Conservation (phyloP, 1,140 invertebrate genomes). For the Sitobion miscanthi region DNA sequence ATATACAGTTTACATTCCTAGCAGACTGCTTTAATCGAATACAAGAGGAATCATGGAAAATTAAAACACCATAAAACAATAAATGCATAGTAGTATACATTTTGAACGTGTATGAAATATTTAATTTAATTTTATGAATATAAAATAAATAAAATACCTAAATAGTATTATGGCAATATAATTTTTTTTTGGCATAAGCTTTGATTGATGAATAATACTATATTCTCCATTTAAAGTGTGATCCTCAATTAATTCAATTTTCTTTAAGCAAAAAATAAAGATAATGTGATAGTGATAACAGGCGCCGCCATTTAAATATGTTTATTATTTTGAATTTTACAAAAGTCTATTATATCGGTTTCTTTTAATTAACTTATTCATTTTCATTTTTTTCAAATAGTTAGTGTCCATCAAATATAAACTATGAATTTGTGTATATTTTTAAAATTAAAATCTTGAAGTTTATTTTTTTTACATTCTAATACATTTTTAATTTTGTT, state of each 20-base stretch:
- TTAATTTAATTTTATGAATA: not conserved
- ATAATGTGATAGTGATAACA: constrained; percentile 10
- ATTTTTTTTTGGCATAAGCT: not conserved
- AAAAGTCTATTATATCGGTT: not conserved
- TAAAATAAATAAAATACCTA: constrained; percentile 1
- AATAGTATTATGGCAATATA: constrained; percentile 38
- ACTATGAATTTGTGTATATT: not conserved
- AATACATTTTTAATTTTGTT: constrained; percentile 5
- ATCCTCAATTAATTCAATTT: constrained; percentile 18
- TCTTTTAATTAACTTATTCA: not conserved
- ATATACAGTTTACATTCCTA: constrained; percentile 82
- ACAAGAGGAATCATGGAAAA: constrained; percentile 73
- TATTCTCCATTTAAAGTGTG: not conserved
- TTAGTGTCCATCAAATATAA: not conserved
- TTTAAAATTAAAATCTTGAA: not conserved
- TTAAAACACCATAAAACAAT: constrained; percentile 35
- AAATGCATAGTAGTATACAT: not conserved
- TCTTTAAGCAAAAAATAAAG: not conserved
- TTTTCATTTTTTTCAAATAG: not conserved
- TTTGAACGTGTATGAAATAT: not conserved
- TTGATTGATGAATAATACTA: not conserved
- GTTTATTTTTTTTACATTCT: not conserved
- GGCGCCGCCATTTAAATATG: not conserved
- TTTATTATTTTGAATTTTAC: not conserved
- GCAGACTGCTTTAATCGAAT: constrained; percentile 94